Evolutionary conservation across 2,113 vertebrate genomes (phyloP).

Genomic region (Lagenorhynchus albirostris): DNA sequence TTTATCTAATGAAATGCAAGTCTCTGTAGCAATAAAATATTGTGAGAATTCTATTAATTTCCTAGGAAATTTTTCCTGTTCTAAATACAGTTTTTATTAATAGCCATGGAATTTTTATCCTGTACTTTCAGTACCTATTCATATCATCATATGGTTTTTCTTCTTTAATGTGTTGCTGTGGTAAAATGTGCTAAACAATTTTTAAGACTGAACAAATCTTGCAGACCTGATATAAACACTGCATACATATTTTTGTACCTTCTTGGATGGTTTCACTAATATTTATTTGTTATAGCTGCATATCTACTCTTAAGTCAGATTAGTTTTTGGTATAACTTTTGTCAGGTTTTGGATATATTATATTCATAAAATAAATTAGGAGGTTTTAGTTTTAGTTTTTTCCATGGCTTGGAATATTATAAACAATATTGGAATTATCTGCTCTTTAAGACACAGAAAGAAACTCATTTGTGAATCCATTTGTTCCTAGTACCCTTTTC

Average conservation of each 20-base stretch:
- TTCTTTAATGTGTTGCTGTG: not conserved
- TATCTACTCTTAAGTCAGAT: not conserved
- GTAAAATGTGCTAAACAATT: not conserved
- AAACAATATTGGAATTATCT: not conserved
- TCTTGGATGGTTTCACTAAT: not conserved
- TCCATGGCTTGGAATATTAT: not conserved
- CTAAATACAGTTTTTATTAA: not conserved
- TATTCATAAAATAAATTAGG: not conserved
- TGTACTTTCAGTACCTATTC: not conserved
- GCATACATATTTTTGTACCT: not conserved
- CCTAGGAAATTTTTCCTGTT: not conserved
- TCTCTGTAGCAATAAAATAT: not conserved
- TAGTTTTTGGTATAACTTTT: not conserved
- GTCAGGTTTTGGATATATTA: not conserved
- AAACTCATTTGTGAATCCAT: not conserved
- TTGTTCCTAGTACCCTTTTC: not conserved
- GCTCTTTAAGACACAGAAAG: not conserved
- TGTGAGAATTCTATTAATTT: constrained; percentile 33
- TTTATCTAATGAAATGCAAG: constrained; percentile 53
- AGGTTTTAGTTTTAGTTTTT: not conserved
- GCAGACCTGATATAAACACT: not conserved
- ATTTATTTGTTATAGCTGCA: not conserved
- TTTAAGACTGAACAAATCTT: not conserved
- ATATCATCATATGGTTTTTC: not conserved
- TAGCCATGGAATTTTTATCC: not conserved